Evolutionary conservation across 2,888 invertebrate species (phyloP).

Genomic region (Leptothorax acervorum): DNA sequence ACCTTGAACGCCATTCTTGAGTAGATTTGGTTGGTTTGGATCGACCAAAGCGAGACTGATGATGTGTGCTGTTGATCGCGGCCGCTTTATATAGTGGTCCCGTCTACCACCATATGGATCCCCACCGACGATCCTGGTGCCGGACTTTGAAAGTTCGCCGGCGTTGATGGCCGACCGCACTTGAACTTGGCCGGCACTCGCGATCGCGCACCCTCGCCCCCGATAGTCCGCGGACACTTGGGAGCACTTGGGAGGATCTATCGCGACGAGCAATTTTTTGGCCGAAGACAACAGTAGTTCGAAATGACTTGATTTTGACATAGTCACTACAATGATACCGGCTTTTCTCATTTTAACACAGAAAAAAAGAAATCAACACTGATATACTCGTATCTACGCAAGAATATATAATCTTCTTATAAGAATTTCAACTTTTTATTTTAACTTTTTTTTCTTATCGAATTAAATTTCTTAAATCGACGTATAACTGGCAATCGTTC

Average conservation of each 20-base stretch:
- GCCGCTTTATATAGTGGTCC: slow-evolving; percentile 81
- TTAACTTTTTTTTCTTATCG: too few species aligned
- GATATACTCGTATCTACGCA: too few species aligned
- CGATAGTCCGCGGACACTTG: background rate
- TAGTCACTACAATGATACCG: background rate
- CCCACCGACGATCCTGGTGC: slow-evolving; percentile 61
- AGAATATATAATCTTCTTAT: too few species aligned
- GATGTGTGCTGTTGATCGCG: slow-evolving; percentile 80
- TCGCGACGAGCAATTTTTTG: background rate
- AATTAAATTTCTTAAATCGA: too few species aligned
- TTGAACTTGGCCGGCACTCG: slow-evolving; percentile 72
- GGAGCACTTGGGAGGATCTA: slow-evolving; percentile 19
- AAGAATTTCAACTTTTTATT: too few species aligned
- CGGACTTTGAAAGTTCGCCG: slow-evolving; percentile 71
- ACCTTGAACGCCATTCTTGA: slow-evolving; percentile 85
- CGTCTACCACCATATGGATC: slow-evolving; percentile 42
- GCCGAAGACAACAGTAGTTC: background rate
- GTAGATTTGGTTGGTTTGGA: slow-evolving; percentile 79
- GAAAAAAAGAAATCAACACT: too few species aligned
- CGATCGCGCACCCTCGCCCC: slow-evolving; percentile 34
- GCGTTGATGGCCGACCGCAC: slow-evolving; percentile 66
- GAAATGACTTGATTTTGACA: background rate
- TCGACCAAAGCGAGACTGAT: slow-evolving; percentile 80
- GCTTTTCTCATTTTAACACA: background rate
- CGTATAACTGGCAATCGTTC: too few species aligned